A percentile compares a stretch with the other conserved stretches of the same genome.
Conservation (phyloP, 2,113 vertebrate species). For the Rutilus rutilus region DNA sequence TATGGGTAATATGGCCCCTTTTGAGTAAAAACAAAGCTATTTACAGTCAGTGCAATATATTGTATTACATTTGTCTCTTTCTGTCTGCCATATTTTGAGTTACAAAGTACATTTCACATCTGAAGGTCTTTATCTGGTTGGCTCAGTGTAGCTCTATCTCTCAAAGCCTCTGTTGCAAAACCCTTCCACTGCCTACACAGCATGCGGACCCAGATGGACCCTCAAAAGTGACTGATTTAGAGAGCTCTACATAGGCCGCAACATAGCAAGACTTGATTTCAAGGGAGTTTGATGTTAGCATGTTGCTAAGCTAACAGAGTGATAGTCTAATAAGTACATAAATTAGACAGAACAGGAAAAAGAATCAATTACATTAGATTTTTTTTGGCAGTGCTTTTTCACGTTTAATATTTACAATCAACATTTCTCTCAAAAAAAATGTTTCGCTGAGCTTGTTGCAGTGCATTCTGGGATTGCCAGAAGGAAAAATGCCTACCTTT, state of each 20-base stretch:
- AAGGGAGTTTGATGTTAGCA: not conserved
- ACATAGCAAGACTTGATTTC: not conserved
- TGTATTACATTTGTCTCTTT: not conserved
- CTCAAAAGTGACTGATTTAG: not conserved
- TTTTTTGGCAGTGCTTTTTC: not conserved
- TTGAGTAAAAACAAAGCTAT: slow-evolving; percentile 35
- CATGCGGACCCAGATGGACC: not conserved
- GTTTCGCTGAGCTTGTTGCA: not conserved
- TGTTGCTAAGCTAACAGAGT: not conserved
- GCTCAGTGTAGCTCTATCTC: not conserved
- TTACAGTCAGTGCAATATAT: not conserved
- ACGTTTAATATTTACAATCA: not conserved
- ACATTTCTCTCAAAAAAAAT: not conserved
- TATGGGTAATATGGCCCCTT: slow-evolving; percentile 36
- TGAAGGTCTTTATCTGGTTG: slow-evolving; percentile 25
- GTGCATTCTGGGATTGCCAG: not conserved
- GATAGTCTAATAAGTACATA: not conserved
- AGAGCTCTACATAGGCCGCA: not conserved
- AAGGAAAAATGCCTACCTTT: not conserved
- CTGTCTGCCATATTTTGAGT: not conserved
- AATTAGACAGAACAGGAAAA: not conserved
- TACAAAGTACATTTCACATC: slow-evolving; percentile 23
- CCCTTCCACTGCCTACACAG: not conserved
- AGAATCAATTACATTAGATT: not conserved
- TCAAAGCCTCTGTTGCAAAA: slow-evolving; percentile 5